phyloP scores from a whole-genome alignment of 2,797 vertebrate species.

The Echeneis naucrates region DNA sequence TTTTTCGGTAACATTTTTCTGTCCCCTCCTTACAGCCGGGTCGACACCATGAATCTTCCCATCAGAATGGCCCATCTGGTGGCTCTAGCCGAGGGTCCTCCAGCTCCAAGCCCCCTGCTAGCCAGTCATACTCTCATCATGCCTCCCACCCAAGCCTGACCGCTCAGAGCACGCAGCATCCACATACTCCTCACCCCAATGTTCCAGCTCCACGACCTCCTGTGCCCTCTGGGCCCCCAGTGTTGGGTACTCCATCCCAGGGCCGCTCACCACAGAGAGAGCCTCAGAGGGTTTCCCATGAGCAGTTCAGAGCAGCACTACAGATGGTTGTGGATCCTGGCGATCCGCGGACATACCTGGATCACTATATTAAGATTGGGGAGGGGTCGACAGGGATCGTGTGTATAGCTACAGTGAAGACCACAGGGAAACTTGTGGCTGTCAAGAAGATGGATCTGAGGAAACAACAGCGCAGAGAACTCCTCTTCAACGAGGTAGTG shows the following conservation, averaged over 20 bases:
- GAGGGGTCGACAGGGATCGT: constrained; percentile 96
- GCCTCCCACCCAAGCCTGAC: constrained; percentile 81
- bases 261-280: constrained; percentile 89
- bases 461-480: constrained; percentile 94
- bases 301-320: constrained; percentile 94
- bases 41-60: constrained; percentile 78
- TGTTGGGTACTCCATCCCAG: constrained; percentile 61
- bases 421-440: constrained; percentile 91
- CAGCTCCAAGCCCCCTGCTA: constrained; percentile 67
- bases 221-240: constrained; percentile 50
- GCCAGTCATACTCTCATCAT: constrained; percentile 79
- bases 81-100: constrained; percentile 52
- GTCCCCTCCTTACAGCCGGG: constrained; percentile 55
- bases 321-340: constrained; percentile 98
- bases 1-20: neutral
- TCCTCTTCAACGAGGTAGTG: constrained; percentile 94
- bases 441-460: constrained; percentile 98
- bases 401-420: constrained; percentile 93
- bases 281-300: constrained; percentile 95
- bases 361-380: constrained; percentile 97
- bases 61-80: constrained; percentile 85
- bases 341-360: constrained; percentile 91
- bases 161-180: constrained; percentile 69
- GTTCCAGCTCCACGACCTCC: constrained; percentile 73
- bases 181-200: constrained; percentile 72